Conservation (phyloP, 2,888 invertebrate genomes). For the Tyria jacobaeae region DNA sequence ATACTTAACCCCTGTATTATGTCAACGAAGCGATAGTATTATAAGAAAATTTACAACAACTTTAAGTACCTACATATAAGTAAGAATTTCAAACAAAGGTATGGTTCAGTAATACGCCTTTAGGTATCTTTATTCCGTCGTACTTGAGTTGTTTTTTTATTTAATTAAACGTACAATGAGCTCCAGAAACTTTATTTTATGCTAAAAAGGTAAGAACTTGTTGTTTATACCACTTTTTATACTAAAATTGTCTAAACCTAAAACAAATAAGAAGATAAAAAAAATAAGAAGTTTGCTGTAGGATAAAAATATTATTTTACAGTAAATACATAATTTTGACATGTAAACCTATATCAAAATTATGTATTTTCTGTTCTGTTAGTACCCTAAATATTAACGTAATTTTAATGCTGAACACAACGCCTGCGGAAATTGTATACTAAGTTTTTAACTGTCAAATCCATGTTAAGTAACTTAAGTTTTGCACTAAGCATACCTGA, state of each 20-base stretch:
- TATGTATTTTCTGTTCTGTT: background rate
- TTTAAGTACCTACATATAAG: background rate
- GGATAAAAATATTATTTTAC: background rate
- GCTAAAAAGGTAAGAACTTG: no score
- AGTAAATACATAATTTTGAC: no score
- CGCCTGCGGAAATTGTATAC: slow-evolving; percentile 4
- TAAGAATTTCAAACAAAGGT: background rate
- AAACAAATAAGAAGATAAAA: background rate
- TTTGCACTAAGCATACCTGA: slow-evolving; percentile 12
- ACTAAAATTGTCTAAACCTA: background rate
- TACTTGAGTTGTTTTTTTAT: background rate
- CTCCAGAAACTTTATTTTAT: no score
- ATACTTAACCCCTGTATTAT: slow-evolving; percentile 52
- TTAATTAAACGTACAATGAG: background rate
- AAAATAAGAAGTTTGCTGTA: background rate
- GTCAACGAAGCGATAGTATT: slow-evolving; percentile 45
- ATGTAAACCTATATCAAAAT: no score
- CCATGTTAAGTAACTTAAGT: background rate
- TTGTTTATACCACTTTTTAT: no score
- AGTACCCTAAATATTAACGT: background rate
- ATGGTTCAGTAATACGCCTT: background rate
- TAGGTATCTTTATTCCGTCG: no score
- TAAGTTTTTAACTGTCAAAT: slow-evolving; percentile 11
- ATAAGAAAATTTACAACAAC: slow-evolving; percentile 14
- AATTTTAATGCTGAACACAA: background rate